Conservation (phyloP, 2,113 vertebrate genomes). For the Probosciger aterrimus region DNA sequence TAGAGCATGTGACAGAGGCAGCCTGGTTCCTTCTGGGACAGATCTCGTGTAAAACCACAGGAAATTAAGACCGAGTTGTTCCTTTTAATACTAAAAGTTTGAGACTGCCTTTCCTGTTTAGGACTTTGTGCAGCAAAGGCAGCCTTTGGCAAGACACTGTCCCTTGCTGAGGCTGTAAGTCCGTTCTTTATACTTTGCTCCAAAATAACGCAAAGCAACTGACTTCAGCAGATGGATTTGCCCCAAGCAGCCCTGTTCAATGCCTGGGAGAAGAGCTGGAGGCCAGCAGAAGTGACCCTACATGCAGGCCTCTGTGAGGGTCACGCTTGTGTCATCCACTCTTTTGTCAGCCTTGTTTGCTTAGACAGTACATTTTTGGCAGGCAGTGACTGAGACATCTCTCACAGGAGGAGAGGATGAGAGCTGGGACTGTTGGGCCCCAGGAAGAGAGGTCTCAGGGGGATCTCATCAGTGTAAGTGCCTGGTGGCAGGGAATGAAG, state of each 20-base stretch:
- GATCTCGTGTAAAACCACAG: conserved; percentile 26
- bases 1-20: neutral
- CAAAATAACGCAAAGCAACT: neutral
- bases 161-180: neutral
- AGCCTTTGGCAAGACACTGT: neutral
- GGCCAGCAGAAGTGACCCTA: neutral
- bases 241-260: neutral
- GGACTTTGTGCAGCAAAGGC: neutral
- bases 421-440: neutral
- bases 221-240: neutral
- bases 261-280: neutral
- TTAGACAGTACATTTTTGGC: neutral
- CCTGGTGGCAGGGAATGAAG: neutral
- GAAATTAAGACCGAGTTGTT: conserved; percentile 32
- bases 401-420: neutral
- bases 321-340: neutral
- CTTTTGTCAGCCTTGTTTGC: neutral
- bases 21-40: neutral
- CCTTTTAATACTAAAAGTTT: neutral
- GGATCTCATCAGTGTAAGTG: neutral
- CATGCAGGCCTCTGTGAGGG: neutral
- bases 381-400: neutral
- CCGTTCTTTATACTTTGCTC: neutral
- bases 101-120: neutral
- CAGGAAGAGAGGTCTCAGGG: neutral